A percentile compares a stretch with the other conserved stretches of the same genome.
Evolutionary conservation across 2,797 vertebrate genomes (phyloP).

Genomic region (Nothura maculosa): DNA sequence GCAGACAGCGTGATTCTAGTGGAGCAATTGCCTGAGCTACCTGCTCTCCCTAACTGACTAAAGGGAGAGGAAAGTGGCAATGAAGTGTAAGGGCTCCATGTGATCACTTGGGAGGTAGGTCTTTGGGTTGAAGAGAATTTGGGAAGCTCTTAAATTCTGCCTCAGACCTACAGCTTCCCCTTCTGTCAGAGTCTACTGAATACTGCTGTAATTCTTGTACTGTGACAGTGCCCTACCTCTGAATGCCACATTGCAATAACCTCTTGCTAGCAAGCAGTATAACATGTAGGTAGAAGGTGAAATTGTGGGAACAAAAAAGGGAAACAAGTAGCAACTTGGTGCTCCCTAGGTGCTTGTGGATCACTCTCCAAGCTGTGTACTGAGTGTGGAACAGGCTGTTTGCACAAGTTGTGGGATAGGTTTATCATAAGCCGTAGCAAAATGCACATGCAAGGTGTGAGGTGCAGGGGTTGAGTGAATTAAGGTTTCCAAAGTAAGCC

Average conservation of each 20-base stretch:
- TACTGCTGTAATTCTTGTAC: background rate
- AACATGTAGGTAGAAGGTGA: background rate
- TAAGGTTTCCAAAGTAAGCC: slow-evolving; percentile 14
- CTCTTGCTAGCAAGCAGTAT: background rate
- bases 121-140: background rate
- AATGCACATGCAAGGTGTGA: background rate
- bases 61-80: background rate
- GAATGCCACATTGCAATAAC: background rate
- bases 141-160: background rate
- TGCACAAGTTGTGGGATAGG: rapidly evolving
- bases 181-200: background rate
- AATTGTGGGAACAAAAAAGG: background rate
- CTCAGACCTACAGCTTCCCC: background rate
- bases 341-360: background rate
- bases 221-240: background rate
- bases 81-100: background rate
- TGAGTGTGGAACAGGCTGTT: background rate
- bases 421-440: background rate
- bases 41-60: rapidly evolving
- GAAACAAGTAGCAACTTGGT: background rate
- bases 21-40: background rate
- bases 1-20: background rate
- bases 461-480: background rate
- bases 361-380: background rate
- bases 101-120: background rate